phyloP scores from a whole-genome alignment of 2,888 invertebrate genomes.

The Cerastoderma edule region DNA sequence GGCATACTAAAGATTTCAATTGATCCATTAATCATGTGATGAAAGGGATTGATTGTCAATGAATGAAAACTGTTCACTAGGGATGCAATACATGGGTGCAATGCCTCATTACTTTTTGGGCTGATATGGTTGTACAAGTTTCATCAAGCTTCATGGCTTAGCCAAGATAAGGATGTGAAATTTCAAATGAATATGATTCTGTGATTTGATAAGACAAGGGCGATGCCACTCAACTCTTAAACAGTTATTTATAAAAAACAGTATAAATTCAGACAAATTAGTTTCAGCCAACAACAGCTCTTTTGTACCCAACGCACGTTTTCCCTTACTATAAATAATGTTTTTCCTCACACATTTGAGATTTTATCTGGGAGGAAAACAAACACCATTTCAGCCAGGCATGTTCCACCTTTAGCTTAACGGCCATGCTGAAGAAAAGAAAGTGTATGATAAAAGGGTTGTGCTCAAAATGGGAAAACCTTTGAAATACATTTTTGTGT shows the following conservation, averaged over 20 bases:
- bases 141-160: conserved; percentile 1
- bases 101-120: conserved; percentile 2
- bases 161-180: conserved; percentile 10
- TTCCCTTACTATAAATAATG: background rate
- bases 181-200: conserved; percentile 5
- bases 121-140: background rate
- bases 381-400: no score
- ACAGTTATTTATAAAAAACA: conserved; percentile 13
- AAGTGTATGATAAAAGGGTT: no score
- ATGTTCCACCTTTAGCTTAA: no score
- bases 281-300: background rate
- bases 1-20: no score
- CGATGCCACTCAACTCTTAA: background rate
- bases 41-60: background rate
- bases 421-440: no score
- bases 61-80: background rate
- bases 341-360: no score
- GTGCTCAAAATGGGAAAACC: no score
- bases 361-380: no score
- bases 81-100: background rate
- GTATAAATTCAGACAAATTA: conserved; percentile 13
- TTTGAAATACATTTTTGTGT: no score
- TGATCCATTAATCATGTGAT: background rate
- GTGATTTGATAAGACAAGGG: conserved; percentile 9
- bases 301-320: background rate